Conservation (phyloP, 2,888 invertebrate genomes). For the Dryomyza anilis region DNA sequence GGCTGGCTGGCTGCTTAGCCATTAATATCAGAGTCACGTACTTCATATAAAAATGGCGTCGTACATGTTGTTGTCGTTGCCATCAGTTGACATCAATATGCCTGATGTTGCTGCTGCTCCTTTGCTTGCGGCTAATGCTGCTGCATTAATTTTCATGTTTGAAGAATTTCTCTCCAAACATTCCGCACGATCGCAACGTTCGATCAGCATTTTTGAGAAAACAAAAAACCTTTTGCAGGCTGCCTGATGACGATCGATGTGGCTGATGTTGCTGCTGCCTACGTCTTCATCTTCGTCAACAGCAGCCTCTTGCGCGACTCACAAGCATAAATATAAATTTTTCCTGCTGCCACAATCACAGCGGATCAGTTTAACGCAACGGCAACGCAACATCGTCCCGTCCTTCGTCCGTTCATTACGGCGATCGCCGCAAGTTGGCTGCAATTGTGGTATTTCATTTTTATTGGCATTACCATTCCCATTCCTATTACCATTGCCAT, state of each 20-base stretch:
- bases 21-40: constrained; percentile 29
- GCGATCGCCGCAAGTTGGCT: constrained; percentile 1
- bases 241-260: constrained; percentile 22
- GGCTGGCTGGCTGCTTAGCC: too few relatives aligned
- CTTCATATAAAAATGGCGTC: constrained; percentile 21
- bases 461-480: constrained; percentile 41
- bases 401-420: constrained; percentile 4
- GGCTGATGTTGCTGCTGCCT: constrained; percentile 28
- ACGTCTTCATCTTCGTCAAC: too few relatives aligned
- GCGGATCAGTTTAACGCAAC: constrained; percentile 7
- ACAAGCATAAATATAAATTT: constrained; percentile 39
- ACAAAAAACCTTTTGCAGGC: not conserved
- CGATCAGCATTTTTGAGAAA: constrained; percentile 15
- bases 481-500: constrained; percentile 25
- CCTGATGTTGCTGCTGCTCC: not conserved
- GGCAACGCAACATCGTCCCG: constrained; percentile 2
- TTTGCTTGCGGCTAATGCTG: not conserved
- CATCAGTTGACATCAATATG: constrained; percentile 4
- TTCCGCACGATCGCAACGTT: constrained; percentile 17
- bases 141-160: constrained; percentile 12
- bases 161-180: constrained; percentile 23
- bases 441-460: constrained; percentile 47
- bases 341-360: constrained; percentile 36
- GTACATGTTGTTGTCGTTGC: not conserved
- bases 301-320: constrained; percentile 28